Evolutionary conservation across 1,140 invertebrate genomes (phyloP).

Genomic region (Drosophila melanica): DNA sequence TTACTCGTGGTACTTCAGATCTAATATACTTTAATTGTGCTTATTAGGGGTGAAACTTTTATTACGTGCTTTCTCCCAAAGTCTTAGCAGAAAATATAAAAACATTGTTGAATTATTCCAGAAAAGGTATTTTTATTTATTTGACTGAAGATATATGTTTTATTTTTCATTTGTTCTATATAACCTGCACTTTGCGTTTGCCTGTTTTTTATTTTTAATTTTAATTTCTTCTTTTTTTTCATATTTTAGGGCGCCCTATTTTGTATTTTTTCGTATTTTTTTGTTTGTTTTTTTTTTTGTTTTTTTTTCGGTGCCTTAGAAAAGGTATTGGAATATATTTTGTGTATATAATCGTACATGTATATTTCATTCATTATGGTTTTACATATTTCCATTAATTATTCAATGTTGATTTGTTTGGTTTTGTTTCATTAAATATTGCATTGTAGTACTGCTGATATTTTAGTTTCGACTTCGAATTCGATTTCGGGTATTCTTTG

Average conservation of each 20-base stretch:
- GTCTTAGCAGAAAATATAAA: background rate
- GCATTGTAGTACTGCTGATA: slow-evolving; percentile 72
- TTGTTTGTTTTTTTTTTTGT: slow-evolving; percentile 24
- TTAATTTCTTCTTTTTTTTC: slow-evolving; percentile 38
- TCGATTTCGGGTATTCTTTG: slow-evolving; percentile 9
- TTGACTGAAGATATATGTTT: slow-evolving; percentile 81
- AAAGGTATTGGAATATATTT: slow-evolving; percentile 73
- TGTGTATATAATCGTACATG: slow-evolving; percentile 70
- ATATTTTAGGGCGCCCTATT: slow-evolving; percentile 25
- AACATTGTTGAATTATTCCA: slow-evolving; percentile 63
- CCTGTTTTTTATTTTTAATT: slow-evolving; percentile 34
- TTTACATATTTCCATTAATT: slow-evolving; percentile 69
- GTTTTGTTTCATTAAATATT: slow-evolving; percentile 56
- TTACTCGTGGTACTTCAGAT: too few relatives aligned
- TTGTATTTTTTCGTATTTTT: slow-evolving; percentile 24
- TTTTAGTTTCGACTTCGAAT: slow-evolving; percentile 55
- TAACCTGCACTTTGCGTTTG: slow-evolving; percentile 60
- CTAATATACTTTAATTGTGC: too few relatives aligned
- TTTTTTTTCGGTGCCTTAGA: slow-evolving; percentile 50
- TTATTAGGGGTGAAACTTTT: too few relatives aligned
- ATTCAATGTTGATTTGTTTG: slow-evolving; percentile 59
- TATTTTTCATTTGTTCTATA: slow-evolving; percentile 65
- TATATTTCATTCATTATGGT: slow-evolving; percentile 67
- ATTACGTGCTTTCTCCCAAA: background rate
- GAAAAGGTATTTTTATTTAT: slow-evolving; percentile 81